Base-by-base conservation (phyloP, 2,113 vertebrate species). In the Osmerus eperlanus region DNA sequence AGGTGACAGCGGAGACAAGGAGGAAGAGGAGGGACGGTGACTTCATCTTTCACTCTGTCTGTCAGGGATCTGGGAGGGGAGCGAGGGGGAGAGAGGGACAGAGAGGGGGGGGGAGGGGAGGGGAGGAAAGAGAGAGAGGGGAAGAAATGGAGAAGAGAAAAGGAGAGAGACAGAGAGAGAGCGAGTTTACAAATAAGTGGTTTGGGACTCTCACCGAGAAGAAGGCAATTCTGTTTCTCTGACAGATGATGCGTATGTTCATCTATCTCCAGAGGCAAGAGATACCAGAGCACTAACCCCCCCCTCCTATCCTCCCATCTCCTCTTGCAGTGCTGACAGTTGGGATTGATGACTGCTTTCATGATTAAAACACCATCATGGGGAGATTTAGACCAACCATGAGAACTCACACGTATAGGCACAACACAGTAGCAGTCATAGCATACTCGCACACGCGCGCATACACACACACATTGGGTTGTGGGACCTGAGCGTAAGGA, bases 1-100 rank as follows among this genome's bases (percentile, higher is more conserved):
- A 94, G 86, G 93, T 88, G 78, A 90, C 93, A 36, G 90, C 91
- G 86, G 89, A 91, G 79, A 95, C 84, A 85, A 95, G 89, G 81
- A 96, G 86, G 75, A 90, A 84, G 81, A 96, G 81, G 85, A 95
- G 81, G 90, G 91, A 74, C 78, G 91, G 83, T 70, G 86, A 84
- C 94, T 95, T 96, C 96, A 98, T 98, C 81, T 83, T 94, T 92
- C 83, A 73, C 79, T 79, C 80, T 81, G 78, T 79, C 80, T 81
- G 78, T 56, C 84, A 70, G 86, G 82, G 83, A 90, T 88, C 94
- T 91, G 80, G 85, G 92, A 74, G 92, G 66, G 63, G 73, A 81
- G 85, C 84, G 66, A 61, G 72, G 53, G 66, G 56, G 23, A 18
- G 64, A 19, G 67, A 28, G 25, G 28, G 29, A 19, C 9, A 59